Percentiles rank a stretch among this genome's conserved stretches.
Evolutionary conservation across 2,888 invertebrate genomes (phyloP).

Genomic region (Pseudoips prasinana): DNA sequence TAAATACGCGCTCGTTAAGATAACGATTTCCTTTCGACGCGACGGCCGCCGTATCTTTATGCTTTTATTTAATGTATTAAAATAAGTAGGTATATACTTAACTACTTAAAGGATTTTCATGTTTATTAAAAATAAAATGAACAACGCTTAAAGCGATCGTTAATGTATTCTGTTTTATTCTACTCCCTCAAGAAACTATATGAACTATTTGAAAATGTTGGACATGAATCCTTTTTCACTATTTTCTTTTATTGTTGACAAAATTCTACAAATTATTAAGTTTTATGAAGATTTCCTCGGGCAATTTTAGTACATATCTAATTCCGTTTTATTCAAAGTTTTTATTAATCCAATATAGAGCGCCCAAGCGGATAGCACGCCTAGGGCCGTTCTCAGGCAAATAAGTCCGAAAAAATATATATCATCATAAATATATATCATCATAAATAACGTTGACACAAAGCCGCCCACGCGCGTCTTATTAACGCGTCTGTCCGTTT

Average conservation of each 20-base stretch:
- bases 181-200: too few relatives aligned
- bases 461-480: constrained; percentile 78
- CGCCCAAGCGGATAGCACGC: constrained; percentile 10
- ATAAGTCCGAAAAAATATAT: constrained; percentile 55
- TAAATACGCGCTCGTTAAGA: constrained; percentile 75
- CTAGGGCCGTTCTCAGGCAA: constrained; percentile 49
- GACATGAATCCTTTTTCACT: too few relatives aligned
- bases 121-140: constrained; percentile 59
- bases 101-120: constrained; percentile 57
- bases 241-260: too few relatives aligned
- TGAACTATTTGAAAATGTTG: too few relatives aligned
- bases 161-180: constrained; percentile 23
- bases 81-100: constrained; percentile 55
- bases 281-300: too few relatives aligned
- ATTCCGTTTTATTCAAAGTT: background rate
- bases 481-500: constrained; percentile 76
- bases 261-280: too few relatives aligned
- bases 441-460: constrained; percentile 80
- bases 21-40: constrained; percentile 75
- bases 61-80: constrained; percentile 65
- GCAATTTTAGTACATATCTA: constrained; percentile 1
- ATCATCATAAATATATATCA: constrained; percentile 69
- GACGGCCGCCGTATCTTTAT: constrained; percentile 56
- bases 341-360: constrained; percentile 29
- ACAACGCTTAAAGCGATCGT: constrained; percentile 18